These are phyloP conservation scores for Augiades crinisus DNA, from an alignment of 2,888 invertebrate genomes.

Conservation along the genomic window DNA sequence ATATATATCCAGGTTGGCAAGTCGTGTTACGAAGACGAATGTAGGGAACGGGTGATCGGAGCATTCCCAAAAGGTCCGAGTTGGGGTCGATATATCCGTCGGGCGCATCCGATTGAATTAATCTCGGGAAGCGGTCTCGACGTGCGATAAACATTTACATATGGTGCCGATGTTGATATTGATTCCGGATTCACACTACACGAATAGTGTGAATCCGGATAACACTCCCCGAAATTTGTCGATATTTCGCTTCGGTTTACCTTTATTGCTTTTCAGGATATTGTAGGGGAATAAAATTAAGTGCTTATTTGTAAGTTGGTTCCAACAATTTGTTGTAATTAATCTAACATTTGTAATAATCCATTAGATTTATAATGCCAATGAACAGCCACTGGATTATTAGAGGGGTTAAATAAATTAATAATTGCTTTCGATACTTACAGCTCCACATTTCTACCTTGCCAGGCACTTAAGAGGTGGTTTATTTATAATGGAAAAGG, in stretches of 20 bases:
- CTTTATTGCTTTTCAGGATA: too few species aligned
- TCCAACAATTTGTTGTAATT: background rate
- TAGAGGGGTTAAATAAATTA: too few species aligned
- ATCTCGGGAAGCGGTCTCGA: slow-evolving; percentile 54
- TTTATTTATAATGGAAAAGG: too few species aligned
- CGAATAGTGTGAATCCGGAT: slow-evolving; percentile 15
- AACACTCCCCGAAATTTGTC: background rate
- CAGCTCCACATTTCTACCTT: too few species aligned
- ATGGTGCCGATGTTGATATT: slow-evolving; percentile 35
- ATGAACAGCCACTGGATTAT: too few species aligned
- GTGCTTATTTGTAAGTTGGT: too few species aligned
- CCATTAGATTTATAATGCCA: too few species aligned
- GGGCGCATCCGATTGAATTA: slow-evolving; percentile 71
- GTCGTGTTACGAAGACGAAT: slow-evolving; percentile 35
- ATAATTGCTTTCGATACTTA: too few species aligned
- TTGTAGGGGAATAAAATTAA: too few species aligned
- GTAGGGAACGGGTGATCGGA: slow-evolving; percentile 51
- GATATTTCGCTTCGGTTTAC: slow-evolving; percentile 3
- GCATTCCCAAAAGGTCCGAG: slow-evolving; percentile 54
- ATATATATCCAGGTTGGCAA: slow-evolving; percentile 21
- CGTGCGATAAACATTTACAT: slow-evolving; percentile 44
- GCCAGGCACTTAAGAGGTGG: too few species aligned
- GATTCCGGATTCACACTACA: slow-evolving; percentile 36
- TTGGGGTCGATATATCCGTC: slow-evolving; percentile 55
- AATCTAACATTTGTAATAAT: too few species aligned